These are phyloP conservation scores for Porites divaricata DNA, from an alignment of 92 coral and sea anemone genomes.

Conservation along the genomic window DNA sequence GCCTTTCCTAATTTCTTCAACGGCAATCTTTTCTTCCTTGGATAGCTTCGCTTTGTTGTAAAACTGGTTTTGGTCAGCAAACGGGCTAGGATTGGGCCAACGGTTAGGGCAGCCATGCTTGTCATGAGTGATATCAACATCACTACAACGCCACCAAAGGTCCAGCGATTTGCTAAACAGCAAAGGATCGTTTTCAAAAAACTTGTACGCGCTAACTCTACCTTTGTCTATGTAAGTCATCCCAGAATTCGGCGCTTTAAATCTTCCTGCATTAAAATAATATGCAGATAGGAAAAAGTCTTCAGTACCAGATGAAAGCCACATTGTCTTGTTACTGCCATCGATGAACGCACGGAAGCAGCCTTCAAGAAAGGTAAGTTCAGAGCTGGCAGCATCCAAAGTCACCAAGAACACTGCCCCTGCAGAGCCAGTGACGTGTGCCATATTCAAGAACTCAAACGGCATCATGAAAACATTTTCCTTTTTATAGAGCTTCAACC, in stretches of 20 bases:
- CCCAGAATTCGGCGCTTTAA: slow-evolving; percentile 34
- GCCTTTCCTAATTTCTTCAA: not conserved
- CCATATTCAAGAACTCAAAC: slow-evolving; percentile 43
- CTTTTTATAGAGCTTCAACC: slow-evolving; percentile 47
- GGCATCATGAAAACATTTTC: slow-evolving; percentile 27
- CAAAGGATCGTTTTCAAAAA: slow-evolving; percentile 58
- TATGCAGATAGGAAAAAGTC: slow-evolving; percentile 67
- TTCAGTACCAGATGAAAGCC: slow-evolving; percentile 68
- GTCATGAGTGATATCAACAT: not conserved
- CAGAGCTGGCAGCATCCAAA: slow-evolving; percentile 22
- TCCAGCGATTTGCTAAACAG: slow-evolving; percentile 49
- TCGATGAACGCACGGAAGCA: slow-evolving; percentile 63
- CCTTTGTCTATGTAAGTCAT: slow-evolving; percentile 21
- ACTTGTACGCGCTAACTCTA: slow-evolving; percentile 48
- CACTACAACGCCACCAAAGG: slow-evolving; percentile 51
- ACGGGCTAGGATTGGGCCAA: slow-evolving; percentile 13
- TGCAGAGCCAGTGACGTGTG: slow-evolving; percentile 9
- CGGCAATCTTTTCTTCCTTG: not conserved
- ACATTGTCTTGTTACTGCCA: slow-evolving; percentile 28
- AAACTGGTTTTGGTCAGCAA: too few species aligned
- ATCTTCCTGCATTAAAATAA: slow-evolving; percentile 42
- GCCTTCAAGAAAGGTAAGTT: slow-evolving; percentile 48
- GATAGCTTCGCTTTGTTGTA: not conserved
- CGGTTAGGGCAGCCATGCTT: slow-evolving; percentile 24
- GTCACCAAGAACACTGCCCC: slow-evolving; percentile 62